Percentiles rank a stretch among this genome's conserved stretches.
Evolutionary conservation across 2,797 vertebrate species (phyloP).

Genomic region (Glyptemys insculpta): DNA sequence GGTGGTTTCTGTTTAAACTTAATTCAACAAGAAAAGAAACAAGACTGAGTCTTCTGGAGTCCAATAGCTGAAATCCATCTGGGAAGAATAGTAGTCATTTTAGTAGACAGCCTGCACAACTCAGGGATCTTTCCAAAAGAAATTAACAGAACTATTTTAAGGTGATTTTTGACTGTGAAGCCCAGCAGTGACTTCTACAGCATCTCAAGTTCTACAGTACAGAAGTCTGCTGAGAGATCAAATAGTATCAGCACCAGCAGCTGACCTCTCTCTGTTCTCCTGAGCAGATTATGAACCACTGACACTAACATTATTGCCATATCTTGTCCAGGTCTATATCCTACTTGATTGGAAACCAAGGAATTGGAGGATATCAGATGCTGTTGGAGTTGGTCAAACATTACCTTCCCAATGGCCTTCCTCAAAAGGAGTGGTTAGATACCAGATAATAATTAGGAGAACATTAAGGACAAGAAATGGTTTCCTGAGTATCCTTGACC

Average conservation of each 20-base stretch:
- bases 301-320: background rate
- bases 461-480: background rate
- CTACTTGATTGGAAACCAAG: background rate
- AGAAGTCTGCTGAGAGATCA: fast-evolving
- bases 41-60: background rate
- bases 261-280: background rate
- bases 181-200: background rate
- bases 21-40: background rate
- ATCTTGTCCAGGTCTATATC: background rate
- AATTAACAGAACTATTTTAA: fast-evolving
- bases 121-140: background rate
- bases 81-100: background rate
- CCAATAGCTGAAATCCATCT: background rate
- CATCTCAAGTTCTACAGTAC: fast-evolving
- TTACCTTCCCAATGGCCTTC: background rate
- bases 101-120: constrained; percentile 6
- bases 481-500: background rate
- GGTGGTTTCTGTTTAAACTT: constrained; percentile 6
- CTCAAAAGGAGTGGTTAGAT: background rate
- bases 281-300: fast-evolving
- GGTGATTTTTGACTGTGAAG: background rate
- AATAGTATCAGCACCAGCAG: background rate
- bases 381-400: background rate
- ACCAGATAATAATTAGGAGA: background rate
- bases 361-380: background rate